Evolutionary conservation across 2,797 vertebrate genomes (phyloP), one percentile per base, ranked within the genome.

Genomic region (Nannoperca australis): DNA sequence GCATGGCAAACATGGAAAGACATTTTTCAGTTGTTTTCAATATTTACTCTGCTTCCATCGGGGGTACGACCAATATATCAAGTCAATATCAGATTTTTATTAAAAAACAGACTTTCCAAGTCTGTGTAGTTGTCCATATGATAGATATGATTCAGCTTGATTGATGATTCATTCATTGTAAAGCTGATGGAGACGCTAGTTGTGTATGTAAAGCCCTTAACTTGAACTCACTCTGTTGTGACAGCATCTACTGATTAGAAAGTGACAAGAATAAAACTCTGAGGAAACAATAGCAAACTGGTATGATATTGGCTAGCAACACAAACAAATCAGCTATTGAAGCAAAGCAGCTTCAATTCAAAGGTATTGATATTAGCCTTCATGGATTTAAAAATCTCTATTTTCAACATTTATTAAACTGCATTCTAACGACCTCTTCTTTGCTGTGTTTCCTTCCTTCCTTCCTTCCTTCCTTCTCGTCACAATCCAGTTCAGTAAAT

Each of bases 401-500:
- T 7, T 60, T 79, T 81, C 47, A 69, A 49, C 70, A 78, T 85
- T 81, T 85, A 76, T 79, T 86, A 76, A 78, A 60, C 73, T 42
- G 51, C 66, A 45, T 62, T 76, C 62, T n/a, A 12, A 58, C 60
- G 6, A 67, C 66, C 32, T 63, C 34, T 14, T 73, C 77, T 69
- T 60, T 24, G 51, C 60, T 34, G 13, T 15, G 0, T 67, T 73
- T 20, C 27, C 51, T 79, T 61, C 66, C 70, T 73, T 20, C 27
- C 51, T 79, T 61, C 66, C 70, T 65, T 61, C 66, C 71, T 65
- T 76, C 55, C 67, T 73, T 73, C 70, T 71, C 20, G 55, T 81
- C 88, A 87, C 70, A 74, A 85, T 82, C 72, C 75, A 56, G 42
- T 13, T 50, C 74, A 68, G 85, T 88, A 88, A 91, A 88, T 91